These are phyloP conservation scores for Ornithoptera priamus DNA, from an alignment of 2,888 invertebrate species.

Conservation along the genomic window DNA sequence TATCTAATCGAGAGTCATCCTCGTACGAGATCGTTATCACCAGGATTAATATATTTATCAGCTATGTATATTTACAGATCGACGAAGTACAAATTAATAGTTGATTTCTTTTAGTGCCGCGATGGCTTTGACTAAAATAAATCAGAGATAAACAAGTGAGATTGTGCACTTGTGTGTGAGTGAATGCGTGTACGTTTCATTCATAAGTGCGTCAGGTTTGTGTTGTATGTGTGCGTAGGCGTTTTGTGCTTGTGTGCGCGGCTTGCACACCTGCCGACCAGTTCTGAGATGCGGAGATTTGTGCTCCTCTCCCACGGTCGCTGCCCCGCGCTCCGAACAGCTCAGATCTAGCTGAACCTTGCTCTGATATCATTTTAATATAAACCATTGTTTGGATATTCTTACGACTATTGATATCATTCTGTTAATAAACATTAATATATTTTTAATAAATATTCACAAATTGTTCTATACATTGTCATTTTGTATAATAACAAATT, in stretches of 20 bases:
- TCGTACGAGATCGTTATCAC: slow-evolving; percentile 59
- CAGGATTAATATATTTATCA: slow-evolving; percentile 73
- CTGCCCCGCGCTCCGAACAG: slow-evolving; percentile 70
- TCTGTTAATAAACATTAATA: background rate
- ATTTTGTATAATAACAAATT: too few species aligned
- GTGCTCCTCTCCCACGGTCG: slow-evolving; percentile 79
- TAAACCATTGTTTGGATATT: slow-evolving; percentile 14
- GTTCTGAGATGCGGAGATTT: slow-evolving; percentile 80
- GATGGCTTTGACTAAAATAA: slow-evolving; percentile 74
- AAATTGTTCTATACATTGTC: background rate
- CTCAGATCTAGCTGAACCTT: slow-evolving; percentile 68
- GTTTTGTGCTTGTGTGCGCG: slow-evolving; percentile 44
- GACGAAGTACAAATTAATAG: slow-evolving; percentile 72
- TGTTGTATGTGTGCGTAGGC: slow-evolving; percentile 41
- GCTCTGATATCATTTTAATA: slow-evolving; percentile 69
- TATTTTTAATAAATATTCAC: background rate
- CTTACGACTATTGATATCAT: background rate
- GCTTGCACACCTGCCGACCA: slow-evolving; percentile 77
- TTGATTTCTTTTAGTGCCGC: slow-evolving; percentile 65
- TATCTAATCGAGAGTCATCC: slow-evolving; percentile 40
- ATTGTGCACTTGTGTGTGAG: slow-evolving; percentile 52
- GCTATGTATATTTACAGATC: slow-evolving; percentile 58
- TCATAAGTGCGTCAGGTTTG: slow-evolving; percentile 72
- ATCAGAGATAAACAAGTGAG: slow-evolving; percentile 76
- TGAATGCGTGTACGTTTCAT: slow-evolving; percentile 54